Evolutionary conservation across 2,797 vertebrate genomes (phyloP).

Genomic region (Agapornis canus): DNA sequence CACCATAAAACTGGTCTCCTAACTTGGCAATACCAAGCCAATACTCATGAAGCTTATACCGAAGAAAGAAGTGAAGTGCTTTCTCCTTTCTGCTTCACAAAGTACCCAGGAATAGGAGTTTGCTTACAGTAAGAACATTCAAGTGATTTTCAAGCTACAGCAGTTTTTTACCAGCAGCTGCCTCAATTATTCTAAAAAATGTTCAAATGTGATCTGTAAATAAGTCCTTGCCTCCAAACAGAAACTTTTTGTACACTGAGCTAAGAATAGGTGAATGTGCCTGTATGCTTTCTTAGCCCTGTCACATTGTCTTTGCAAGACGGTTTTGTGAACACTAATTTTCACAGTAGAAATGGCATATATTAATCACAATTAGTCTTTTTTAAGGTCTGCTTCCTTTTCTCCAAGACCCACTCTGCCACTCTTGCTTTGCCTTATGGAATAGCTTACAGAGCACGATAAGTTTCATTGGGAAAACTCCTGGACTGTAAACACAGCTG

Average conservation of each 20-base stretch:
- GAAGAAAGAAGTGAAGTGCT: background rate
- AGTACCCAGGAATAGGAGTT: background rate
- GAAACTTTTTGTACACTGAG: background rate
- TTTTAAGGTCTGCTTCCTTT: background rate
- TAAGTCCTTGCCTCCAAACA: background rate
- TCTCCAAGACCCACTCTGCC: background rate
- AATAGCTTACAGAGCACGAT: background rate
- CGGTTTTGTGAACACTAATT: background rate
- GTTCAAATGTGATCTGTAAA: constrained; percentile 10
- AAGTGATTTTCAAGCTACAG: background rate
- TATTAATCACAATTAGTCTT: background rate
- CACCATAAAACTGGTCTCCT: background rate
- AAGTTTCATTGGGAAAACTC: background rate
- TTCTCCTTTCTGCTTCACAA: background rate
- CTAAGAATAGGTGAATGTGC: constrained; percentile 24
- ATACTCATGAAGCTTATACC: background rate
- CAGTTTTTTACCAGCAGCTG: background rate
- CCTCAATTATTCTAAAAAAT: constrained; percentile 17
- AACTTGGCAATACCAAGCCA: background rate
- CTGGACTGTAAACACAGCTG: background rate
- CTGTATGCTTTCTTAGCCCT: background rate
- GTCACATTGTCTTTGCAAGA: constrained; percentile 29
- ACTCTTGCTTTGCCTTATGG: background rate
- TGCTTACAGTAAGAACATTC: background rate
- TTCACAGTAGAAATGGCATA: background rate